These are phyloP conservation scores for Phoeniculus purpureus DNA, from an alignment of 2,797 vertebrate genomes.

Conservation along the genomic window DNA sequence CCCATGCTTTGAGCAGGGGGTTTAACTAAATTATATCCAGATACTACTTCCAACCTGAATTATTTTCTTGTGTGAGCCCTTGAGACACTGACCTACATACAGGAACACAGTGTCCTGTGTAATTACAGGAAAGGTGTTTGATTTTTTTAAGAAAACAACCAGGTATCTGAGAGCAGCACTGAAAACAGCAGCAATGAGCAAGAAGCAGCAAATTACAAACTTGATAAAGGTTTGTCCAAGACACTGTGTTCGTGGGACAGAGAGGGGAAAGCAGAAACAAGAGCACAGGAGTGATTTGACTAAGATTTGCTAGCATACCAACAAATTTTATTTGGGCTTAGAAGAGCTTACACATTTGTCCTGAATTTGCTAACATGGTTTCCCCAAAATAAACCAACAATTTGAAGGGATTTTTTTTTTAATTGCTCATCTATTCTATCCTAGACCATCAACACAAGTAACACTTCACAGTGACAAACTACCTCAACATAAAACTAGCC, in stretches of 20 bases:
- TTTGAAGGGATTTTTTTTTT: not conserved
- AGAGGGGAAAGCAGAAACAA: not conserved
- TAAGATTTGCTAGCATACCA: not conserved
- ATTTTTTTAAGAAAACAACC: conserved; percentile 2
- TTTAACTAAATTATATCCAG: not conserved
- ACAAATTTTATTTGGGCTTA: not conserved
- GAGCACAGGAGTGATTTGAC: not conserved
- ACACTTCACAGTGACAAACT: not conserved
- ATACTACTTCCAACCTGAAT: not conserved
- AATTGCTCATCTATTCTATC: not conserved
- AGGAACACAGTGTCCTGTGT: not conserved
- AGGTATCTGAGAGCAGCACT: not conserved
- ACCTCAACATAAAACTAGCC: not conserved
- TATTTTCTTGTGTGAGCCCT: not conserved
- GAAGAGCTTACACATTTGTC: not conserved
- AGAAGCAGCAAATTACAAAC: not conserved
- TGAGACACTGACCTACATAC: not conserved
- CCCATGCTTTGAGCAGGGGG: not conserved
- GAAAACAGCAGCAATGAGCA: not conserved
- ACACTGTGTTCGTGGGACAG: not conserved
- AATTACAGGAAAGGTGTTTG: not conserved
- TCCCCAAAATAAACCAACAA: not conserved
- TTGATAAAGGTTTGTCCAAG: not conserved
- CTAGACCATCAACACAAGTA: not conserved
- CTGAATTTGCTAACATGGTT: not conserved